Conservation (phyloP, 2,888 invertebrate species). For the Noctuana brunneofusca region DNA sequence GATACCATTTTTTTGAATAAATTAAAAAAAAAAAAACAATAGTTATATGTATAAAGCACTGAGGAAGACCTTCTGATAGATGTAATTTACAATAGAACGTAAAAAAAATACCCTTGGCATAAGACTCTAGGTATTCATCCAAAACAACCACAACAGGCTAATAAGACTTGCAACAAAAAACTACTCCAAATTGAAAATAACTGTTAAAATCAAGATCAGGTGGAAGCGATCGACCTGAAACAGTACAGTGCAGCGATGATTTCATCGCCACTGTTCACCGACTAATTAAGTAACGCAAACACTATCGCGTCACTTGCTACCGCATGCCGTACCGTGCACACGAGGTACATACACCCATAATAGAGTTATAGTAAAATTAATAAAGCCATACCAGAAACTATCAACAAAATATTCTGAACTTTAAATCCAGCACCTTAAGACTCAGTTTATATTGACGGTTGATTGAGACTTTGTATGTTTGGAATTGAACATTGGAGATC, state of each 20-base stretch:
- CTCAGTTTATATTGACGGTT: neutral
- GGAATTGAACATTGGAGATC: slow-evolving; percentile 49
- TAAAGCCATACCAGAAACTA: slow-evolving; percentile 46
- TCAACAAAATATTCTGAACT: neutral
- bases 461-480: slow-evolving; percentile 37
- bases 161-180: too few species aligned
- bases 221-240: slow-evolving; percentile 39
- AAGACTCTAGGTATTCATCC: too few species aligned
- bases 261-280: slow-evolving; percentile 56
- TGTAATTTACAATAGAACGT: too few species aligned
- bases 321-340: slow-evolving; percentile 63
- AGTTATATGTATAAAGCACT: too few species aligned
- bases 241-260: slow-evolving; percentile 52
- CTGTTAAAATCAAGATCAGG: neutral
- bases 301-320: slow-evolving; percentile 63
- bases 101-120: too few species aligned
- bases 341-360: slow-evolving; percentile 81
- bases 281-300: slow-evolving; percentile 69
- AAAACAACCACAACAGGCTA: too few species aligned
- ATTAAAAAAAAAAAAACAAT: too few species aligned
- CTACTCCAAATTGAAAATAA: neutral
- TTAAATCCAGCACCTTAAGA: neutral
- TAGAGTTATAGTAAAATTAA: slow-evolving; percentile 55
- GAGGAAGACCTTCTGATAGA: too few species aligned
- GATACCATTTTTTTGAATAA: too few species aligned